Evolutionary conservation across 2,113 vertebrate species (phyloP).

Genomic region (Lichenostomus cassidix): DNA sequence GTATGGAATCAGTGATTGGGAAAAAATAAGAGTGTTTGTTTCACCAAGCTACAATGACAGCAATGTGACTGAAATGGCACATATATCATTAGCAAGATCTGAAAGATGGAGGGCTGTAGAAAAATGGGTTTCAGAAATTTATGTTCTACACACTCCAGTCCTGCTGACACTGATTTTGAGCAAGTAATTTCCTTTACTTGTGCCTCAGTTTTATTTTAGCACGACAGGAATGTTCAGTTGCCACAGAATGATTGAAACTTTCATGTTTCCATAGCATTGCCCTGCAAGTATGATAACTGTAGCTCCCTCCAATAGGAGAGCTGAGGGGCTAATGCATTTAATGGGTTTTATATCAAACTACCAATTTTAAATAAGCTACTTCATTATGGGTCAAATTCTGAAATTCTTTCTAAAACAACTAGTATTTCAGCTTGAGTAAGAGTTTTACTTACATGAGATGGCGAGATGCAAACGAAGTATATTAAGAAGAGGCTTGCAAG

Average conservation of each 20-base stretch:
- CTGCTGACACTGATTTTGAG: not conserved
- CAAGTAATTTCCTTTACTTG: conserved; percentile 21
- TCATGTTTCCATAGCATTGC: not conserved
- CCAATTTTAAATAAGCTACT: not conserved
- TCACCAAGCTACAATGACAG: not conserved
- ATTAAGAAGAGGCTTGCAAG: not conserved
- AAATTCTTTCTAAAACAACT: not conserved
- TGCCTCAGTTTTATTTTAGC: conserved; percentile 43
- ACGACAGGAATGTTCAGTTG: conserved; percentile 44
- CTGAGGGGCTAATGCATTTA: not conserved
- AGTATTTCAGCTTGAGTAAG: not conserved
- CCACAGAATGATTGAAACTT: not conserved
- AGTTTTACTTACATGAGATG: not conserved
- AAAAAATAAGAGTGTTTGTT: not conserved
- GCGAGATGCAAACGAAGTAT: not conserved
- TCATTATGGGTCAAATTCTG: not conserved
- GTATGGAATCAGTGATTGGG: not conserved
- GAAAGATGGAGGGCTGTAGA: not conserved
- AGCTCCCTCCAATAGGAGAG: not conserved
- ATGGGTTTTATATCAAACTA: not conserved
- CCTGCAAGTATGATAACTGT: not conserved
- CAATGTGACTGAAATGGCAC: not conserved
- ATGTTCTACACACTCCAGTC: not conserved
- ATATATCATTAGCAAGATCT: not conserved
- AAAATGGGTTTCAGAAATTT: not conserved